Conservation (phyloP, 2,888 invertebrate genomes). For the Spilosoma lubricipeda region DNA sequence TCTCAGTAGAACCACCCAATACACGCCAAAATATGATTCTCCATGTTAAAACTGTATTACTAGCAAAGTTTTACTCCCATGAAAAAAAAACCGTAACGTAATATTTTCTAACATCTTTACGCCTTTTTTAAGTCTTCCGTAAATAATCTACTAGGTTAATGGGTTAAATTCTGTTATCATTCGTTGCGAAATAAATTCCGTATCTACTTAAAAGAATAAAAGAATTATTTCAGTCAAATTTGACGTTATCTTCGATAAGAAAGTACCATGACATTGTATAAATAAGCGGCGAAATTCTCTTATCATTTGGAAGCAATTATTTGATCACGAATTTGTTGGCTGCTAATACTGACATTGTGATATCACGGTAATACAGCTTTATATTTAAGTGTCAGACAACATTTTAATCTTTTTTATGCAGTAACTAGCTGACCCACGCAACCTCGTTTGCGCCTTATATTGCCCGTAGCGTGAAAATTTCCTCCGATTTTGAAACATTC, state of each 20-base stretch:
- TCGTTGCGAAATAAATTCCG: conserved; percentile 3
- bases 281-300: conserved; percentile 8
- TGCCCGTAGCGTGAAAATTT: too few species aligned
- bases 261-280: conserved; percentile 21
- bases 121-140: neutral
- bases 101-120: neutral
- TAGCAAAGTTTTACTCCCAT: neutral
- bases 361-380: neutral
- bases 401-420: neutral
- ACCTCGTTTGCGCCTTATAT: too few species aligned
- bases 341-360: neutral
- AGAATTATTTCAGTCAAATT: conserved; percentile 6
- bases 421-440: too few species aligned
- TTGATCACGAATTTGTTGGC: conserved; percentile 1
- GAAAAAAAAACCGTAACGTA: neutral
- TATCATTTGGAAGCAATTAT: conserved; percentile 11
- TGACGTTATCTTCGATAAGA: conserved; percentile 17
- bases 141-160: conserved; percentile 16
- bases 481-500: too few species aligned
- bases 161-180: conserved; percentile 8
- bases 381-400: neutral
- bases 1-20: neutral
- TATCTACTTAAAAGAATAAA: conserved; percentile 11
- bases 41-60: neutral
- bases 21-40: neutral